These are phyloP conservation scores for Sycophaga agraensis DNA, from an alignment of 1,140 invertebrate genomes.

Conservation along the genomic window DNA sequence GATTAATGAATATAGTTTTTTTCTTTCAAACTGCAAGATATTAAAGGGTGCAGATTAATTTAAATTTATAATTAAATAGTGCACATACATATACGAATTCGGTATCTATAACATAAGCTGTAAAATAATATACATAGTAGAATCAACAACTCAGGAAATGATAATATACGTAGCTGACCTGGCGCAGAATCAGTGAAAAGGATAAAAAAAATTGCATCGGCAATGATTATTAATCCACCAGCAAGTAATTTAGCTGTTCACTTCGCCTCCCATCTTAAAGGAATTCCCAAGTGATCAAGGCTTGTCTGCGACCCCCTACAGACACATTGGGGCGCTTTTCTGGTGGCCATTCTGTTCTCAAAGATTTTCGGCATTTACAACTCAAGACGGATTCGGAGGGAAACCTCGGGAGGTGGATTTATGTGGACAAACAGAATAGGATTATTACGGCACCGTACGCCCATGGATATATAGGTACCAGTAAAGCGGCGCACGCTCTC, in stretches of 20 bases:
- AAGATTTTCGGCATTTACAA: constrained; percentile 1
- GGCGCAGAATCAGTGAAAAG: no score
- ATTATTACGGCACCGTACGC: constrained; percentile 4
- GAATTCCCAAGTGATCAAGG: background rate
- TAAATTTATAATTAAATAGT: no score
- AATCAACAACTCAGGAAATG: no score
- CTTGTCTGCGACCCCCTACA: background rate
- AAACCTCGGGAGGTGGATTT: background rate
- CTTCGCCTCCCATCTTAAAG: no score
- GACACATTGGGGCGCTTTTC: background rate
- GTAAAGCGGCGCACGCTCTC: background rate
- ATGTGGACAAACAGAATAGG: constrained; percentile 14
- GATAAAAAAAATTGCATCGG: background rate
- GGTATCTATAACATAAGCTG: no score
- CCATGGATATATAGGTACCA: background rate
- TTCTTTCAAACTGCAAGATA: no score
- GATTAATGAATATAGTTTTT: no score
- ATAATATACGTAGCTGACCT: no score
- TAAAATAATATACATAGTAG: no score
- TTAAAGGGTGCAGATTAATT: no score
- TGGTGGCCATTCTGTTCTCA: constrained; percentile 15
- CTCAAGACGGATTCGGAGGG: background rate
- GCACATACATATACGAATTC: no score
- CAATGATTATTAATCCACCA: constrained; percentile 15
- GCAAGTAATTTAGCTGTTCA: constrained; percentile 6